Conservation (phyloP, 1,140 invertebrate genomes). For the Scaptomyza montana region DNA sequence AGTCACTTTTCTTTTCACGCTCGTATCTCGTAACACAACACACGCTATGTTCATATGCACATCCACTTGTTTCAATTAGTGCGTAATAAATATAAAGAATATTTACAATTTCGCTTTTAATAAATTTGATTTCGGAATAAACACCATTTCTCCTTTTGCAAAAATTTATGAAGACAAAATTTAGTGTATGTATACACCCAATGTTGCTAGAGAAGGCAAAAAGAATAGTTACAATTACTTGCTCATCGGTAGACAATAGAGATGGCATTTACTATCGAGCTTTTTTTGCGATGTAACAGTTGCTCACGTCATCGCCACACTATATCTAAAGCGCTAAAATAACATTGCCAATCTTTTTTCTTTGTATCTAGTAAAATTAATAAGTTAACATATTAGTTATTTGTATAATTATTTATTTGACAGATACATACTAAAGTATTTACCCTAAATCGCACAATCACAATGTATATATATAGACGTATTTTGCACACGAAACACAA, state of each 20-base stretch:
- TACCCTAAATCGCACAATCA: constrained; percentile 25
- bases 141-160: constrained; percentile 57
- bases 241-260: background rate
- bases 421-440: constrained; percentile 33
- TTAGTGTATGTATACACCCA: constrained; percentile 34
- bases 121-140: constrained; percentile 52
- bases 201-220: background rate
- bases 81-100: constrained; percentile 71
- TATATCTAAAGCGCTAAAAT: background rate
- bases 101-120: constrained; percentile 75
- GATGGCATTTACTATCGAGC: background rate
- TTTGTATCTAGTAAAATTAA: background rate
- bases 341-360: background rate
- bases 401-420: constrained; percentile 32
- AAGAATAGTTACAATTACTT: background rate
- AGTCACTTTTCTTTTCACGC: constrained; percentile 71
- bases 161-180: constrained; percentile 22
- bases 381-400: background rate
- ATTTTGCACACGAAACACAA: constrained; percentile 35
- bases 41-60: constrained; percentile 62
- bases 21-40: constrained; percentile 66
- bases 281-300: background rate
- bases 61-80: constrained; percentile 74
- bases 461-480: constrained; percentile 18
- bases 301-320: too few relatives aligned